Conservation (phyloP, 2,888 invertebrate genomes). For the Priocnemis perturbator region DNA sequence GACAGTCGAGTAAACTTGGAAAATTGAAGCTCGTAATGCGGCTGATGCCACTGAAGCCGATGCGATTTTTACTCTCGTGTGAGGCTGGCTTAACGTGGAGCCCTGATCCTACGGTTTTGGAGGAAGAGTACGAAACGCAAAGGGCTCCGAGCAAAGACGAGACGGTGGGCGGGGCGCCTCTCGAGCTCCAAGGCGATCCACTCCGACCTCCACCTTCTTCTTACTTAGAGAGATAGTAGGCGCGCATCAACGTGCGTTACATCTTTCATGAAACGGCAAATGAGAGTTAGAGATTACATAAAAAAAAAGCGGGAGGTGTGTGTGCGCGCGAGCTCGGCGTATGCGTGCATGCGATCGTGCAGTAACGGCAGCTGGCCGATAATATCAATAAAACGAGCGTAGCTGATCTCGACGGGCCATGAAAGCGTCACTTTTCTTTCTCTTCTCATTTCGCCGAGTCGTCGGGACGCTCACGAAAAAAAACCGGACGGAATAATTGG, state of each 20-base stretch:
- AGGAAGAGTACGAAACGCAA: conserved; percentile 67
- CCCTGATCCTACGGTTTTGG: conserved; percentile 56
- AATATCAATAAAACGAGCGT: conserved; percentile 39
- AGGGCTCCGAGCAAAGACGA: conserved; percentile 71
- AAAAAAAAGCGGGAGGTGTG: conserved; percentile 13
- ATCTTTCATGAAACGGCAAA: conserved; percentile 68
- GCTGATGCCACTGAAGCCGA: too few species aligned
- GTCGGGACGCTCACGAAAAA: conserved; percentile 2
- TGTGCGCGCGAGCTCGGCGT: conserved; percentile 6
- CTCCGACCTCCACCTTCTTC: conserved; percentile 72
- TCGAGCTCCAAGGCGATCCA: conserved; percentile 75
- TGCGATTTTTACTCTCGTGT: conserved; percentile 28
- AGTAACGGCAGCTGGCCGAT: conserved; percentile 48
- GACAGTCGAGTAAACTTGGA: too few species aligned
- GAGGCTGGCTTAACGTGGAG: conserved; percentile 47
- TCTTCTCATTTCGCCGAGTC: conserved; percentile 24
- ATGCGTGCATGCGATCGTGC: not conserved
- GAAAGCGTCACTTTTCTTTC: conserved; percentile 28
- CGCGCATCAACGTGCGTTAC: conserved; percentile 69
- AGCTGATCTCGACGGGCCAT: conserved; percentile 46
- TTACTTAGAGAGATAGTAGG: conserved; percentile 66
- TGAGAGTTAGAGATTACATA: conserved; percentile 53
- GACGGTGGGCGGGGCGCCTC: conserved; percentile 75
- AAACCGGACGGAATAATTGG: too few species aligned
- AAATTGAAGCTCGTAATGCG: too few species aligned